A percentile compares a stretch with the other conserved stretches of the same genome.
phyloP scores from a whole-genome alignment of 2,888 invertebrate species.

The Lasioglossum pauxillum region DNA sequence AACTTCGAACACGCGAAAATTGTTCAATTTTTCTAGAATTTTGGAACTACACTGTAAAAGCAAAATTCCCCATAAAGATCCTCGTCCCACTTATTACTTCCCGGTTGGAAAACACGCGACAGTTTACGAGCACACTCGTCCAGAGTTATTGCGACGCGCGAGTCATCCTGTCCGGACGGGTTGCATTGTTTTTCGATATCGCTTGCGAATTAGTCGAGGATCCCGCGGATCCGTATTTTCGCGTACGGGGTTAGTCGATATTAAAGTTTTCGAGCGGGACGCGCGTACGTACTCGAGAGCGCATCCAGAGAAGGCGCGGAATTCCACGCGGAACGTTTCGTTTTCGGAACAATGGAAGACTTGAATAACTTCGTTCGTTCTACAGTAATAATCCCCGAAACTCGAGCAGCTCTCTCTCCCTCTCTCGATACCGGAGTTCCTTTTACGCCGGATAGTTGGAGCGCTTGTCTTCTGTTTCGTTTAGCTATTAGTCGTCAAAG shows the following conservation, averaged over 20 bases:
- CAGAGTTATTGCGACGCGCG: slow-evolving; percentile 3
- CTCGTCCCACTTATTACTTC: background rate
- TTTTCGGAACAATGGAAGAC: slow-evolving; percentile 36
- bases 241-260: slow-evolving; percentile 20
- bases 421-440: background rate
- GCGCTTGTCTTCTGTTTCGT: background rate
- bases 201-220: slow-evolving; percentile 29
- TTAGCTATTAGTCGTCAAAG: background rate
- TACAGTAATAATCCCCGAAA: slow-evolving; percentile 9
- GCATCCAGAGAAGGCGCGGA: too few species aligned
- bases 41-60: background rate
- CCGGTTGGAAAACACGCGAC: background rate
- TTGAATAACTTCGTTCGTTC: background rate
- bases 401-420: background rate
- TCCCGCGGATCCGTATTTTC: slow-evolving; percentile 18
- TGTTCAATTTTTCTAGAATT: background rate
- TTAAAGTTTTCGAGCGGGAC: slow-evolving; percentile 32
- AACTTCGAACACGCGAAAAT: background rate
- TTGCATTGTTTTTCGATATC: slow-evolving; percentile 12
- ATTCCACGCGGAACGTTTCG: slow-evolving; percentile 35
- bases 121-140: background rate
- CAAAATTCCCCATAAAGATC: background rate
- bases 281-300: background rate
- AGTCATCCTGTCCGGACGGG: background rate
- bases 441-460: background rate